Conservation (phyloP, 1,140 invertebrate species). For the Dreissena polymorpha region DNA sequence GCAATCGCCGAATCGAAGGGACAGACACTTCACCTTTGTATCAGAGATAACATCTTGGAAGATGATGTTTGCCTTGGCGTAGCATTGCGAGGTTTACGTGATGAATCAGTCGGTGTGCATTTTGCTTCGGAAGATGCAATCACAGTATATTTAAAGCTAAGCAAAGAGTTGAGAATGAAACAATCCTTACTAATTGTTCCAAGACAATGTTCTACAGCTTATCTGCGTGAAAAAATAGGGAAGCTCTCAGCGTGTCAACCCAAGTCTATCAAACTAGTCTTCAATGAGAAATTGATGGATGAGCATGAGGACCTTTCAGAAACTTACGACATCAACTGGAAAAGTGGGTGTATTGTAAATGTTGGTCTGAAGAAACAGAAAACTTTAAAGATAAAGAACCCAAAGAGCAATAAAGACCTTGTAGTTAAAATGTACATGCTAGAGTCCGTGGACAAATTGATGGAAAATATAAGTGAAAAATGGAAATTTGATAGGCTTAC, state of each 20-base stretch:
- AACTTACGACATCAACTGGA: slow-evolving; percentile 10
- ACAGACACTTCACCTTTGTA: slow-evolving; percentile 16
- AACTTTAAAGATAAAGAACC: slow-evolving; percentile 24
- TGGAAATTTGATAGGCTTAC: slow-evolving; percentile 23
- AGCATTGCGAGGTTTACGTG: background rate
- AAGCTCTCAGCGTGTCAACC: slow-evolving; percentile 17
- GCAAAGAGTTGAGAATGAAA: background rate
- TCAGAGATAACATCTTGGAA: slow-evolving; percentile 15
- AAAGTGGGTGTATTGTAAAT: slow-evolving; percentile 22
- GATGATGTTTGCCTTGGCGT: slow-evolving; percentile 24
- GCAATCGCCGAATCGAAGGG: background rate
- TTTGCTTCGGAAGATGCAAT: slow-evolving; percentile 25
- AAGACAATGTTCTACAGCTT: slow-evolving; percentile 14
- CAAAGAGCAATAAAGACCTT: background rate
- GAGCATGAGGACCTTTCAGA: slow-evolving; percentile 12
- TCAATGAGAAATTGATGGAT: slow-evolving; percentile 32
- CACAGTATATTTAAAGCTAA: background rate
- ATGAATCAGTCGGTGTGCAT: background rate
- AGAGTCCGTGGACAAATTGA: slow-evolving; percentile 19
- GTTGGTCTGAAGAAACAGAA: slow-evolving; percentile 40
- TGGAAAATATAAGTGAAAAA: slow-evolving; percentile 7
- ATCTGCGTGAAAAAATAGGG: slow-evolving; percentile 3
- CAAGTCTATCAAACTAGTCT: slow-evolving; percentile 28
- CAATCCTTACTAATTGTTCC: slow-evolving; percentile 24
- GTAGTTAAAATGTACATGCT: slow-evolving; percentile 47